Evolutionary conservation across 2,888 invertebrate species (phyloP).

Genomic region (Drosophila percnosoma): DNA sequence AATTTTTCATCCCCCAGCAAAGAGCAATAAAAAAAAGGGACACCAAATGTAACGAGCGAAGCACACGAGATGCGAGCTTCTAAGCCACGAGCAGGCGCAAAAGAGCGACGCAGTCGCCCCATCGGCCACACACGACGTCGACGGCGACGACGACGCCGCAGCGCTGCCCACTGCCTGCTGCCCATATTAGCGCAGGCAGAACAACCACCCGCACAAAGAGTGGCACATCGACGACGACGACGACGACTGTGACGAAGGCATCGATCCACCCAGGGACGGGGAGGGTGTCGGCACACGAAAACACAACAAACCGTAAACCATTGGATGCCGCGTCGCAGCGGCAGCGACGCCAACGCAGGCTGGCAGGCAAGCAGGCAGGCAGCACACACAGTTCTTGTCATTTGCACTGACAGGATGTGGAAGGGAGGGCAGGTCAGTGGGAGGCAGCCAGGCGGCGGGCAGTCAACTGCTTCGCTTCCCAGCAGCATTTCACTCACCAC

Average conservation of each 20-base stretch:
- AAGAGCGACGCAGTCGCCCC: slow-evolving; percentile 49
- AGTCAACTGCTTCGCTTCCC: slow-evolving; percentile 30
- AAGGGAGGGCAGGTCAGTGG: slow-evolving; percentile 11
- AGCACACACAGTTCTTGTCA: slow-evolving; percentile 42
- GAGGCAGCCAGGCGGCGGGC: not conserved
- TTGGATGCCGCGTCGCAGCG: slow-evolving; percentile 55
- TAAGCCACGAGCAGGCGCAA: slow-evolving; percentile 64
- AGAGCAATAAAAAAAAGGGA: slow-evolving; percentile 40
- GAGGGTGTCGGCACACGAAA: slow-evolving; percentile 53
- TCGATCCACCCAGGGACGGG: slow-evolving; percentile 24
- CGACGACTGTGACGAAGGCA: slow-evolving; percentile 17
- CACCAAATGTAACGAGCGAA: slow-evolving; percentile 48
- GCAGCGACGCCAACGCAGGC: slow-evolving; percentile 19
- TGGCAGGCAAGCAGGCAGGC: not conserved
- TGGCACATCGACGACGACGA: slow-evolving; percentile 9
- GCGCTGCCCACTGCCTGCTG: slow-evolving; percentile 30
- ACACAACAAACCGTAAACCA: slow-evolving; percentile 84
- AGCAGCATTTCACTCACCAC: slow-evolving; percentile 54
- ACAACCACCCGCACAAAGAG: slow-evolving; percentile 61
- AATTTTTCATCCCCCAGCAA: slow-evolving; percentile 65
- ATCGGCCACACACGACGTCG: slow-evolving; percentile 31
- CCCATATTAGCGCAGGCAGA: slow-evolving; percentile 41
- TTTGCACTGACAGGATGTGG: slow-evolving; percentile 58
- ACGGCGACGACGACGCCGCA: slow-evolving; percentile 22
- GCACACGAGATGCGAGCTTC: slow-evolving; percentile 42